Evolutionary conservation across 1,140 invertebrate genomes (phyloP).

Genomic region (Eriosoma lanigerum): DNA sequence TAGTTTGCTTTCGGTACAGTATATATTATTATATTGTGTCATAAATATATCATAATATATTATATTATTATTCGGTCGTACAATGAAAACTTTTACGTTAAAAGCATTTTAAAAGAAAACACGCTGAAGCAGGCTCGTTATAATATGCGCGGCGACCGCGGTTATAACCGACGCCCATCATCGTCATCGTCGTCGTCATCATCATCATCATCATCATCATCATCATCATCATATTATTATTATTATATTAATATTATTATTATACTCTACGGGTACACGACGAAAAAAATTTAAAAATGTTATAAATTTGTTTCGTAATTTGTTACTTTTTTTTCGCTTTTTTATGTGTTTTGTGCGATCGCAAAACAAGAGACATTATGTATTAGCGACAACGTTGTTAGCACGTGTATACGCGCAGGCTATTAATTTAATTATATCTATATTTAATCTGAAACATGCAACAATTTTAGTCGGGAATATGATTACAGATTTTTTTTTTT

Average conservation of each 20-base stretch:
- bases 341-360: neutral
- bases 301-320: slow-evolving; percentile 19
- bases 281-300: neutral
- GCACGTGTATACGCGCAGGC: slow-evolving; percentile 24
- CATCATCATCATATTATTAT: too few species aligned
- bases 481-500: too few species aligned
- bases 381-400: slow-evolving; percentile 38
- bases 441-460: slow-evolving; percentile 13
- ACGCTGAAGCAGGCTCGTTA: slow-evolving; percentile 2
- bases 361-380: slow-evolving; percentile 7
- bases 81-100: slow-evolving; percentile 25
- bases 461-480: slow-evolving; percentile 10
- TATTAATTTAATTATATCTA: slow-evolving; percentile 39
- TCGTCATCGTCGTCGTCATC: too few species aligned
- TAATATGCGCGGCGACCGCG: neutral
- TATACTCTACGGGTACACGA: too few species aligned
- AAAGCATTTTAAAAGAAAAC: slow-evolving; percentile 4
- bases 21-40: slow-evolving; percentile 2
- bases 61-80: neutral
- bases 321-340: neutral
- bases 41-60: neutral
- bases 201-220: too few species aligned
- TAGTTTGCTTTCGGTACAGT: slow-evolving; percentile 40
- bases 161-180: slow-evolving; percentile 13
- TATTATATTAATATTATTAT: too few species aligned